Evolutionary conservation across 2,888 invertebrate genomes (phyloP).

Genomic region (Thecocarcelia acutangulata): DNA sequence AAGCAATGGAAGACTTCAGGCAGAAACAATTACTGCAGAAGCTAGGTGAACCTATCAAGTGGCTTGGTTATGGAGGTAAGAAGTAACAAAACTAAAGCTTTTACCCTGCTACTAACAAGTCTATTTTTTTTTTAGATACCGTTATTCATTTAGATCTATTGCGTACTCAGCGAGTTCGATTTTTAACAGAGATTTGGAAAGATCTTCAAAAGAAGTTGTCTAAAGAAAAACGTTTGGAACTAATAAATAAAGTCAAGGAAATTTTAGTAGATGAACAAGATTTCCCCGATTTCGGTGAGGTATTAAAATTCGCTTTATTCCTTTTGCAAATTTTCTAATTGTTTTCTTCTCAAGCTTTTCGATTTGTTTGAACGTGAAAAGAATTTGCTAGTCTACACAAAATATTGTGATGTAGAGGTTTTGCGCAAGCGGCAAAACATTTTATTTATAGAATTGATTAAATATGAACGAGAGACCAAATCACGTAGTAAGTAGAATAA

Average conservation of each 20-base stretch:
- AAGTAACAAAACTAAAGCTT: neutral
- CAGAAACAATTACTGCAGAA: constrained; percentile 85
- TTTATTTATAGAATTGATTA: constrained; percentile 79
- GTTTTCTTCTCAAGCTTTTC: constrained; percentile 73
- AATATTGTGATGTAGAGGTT: constrained; percentile 78
- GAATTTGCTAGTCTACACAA: constrained; percentile 77
- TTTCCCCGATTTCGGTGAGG: constrained; percentile 77
- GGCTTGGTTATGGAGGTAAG: constrained; percentile 87
- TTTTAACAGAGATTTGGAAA: constrained; percentile 88
- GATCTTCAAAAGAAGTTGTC: constrained; percentile 84
- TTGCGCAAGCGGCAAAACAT: constrained; percentile 78
- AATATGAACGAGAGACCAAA: constrained; percentile 73
- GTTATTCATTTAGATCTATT: constrained; percentile 90
- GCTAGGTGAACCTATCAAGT: constrained; percentile 88
- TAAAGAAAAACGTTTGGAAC: constrained; percentile 86
- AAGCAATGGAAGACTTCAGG: constrained; percentile 84
- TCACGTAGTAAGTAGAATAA: constrained; percentile 50
- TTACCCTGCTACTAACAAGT: neutral
- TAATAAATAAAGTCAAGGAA: constrained; percentile 87
- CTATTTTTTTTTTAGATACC: constrained; percentile 74
- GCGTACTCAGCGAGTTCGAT: constrained; percentile 89
- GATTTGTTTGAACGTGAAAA: constrained; percentile 80
- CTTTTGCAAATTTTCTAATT: neutral
- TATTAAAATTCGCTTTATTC: constrained; percentile 52
- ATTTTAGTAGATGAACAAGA: constrained; percentile 80